Evolutionary conservation across 2,113 vertebrate species (phyloP), one percentile per base, ranked within the genome.

Genomic region (Motacilla tschutschensis): DNA sequence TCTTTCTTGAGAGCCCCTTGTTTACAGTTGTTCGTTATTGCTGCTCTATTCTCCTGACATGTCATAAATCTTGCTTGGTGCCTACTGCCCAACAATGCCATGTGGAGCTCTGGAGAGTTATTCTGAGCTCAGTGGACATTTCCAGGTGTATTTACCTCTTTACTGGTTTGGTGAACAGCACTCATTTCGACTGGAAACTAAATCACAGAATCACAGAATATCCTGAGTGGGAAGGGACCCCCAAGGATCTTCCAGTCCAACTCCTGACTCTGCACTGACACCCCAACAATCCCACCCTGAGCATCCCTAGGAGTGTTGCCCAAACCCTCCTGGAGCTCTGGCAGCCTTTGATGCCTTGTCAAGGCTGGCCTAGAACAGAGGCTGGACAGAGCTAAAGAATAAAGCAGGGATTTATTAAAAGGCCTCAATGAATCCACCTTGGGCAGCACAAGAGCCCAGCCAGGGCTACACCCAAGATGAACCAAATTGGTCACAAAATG

Each of bases 231-330:
- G 22, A 29, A 64, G 4, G 14, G 5, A 25, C 10, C 5, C 16
- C 0, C 10, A 0, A 2, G 44, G 44, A 25, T 3, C 18, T 4
- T 3, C 0, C 0, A 50, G 31, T 17, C 41, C 64, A 21, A 0
- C 4, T 5, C 17, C 35, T 25, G 13, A 1, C 16, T 20, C 79
- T 72, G 35, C 41, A 0, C 50, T 31, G 50, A 65, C 31, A 10
- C 16, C 43, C 50, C 69, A 57, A 6, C 35, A 83, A 14, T 1
- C 31, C 59, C 59, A 29, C 4, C 59, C 79, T 48, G 50, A 0
- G 31, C 35, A 82, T 17, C 19, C 29, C 79, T 65, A 51, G 12
- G 0, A 35, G 43, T 0, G 0, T 0, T 73, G 13, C 1, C 31
- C 43, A 73, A 65, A 21, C 3, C 0, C 35, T 35, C 25, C 58